Base-by-base conservation (phyloP, 2,113 vertebrate genomes). In the Gymnorhina tibicen region DNA sequence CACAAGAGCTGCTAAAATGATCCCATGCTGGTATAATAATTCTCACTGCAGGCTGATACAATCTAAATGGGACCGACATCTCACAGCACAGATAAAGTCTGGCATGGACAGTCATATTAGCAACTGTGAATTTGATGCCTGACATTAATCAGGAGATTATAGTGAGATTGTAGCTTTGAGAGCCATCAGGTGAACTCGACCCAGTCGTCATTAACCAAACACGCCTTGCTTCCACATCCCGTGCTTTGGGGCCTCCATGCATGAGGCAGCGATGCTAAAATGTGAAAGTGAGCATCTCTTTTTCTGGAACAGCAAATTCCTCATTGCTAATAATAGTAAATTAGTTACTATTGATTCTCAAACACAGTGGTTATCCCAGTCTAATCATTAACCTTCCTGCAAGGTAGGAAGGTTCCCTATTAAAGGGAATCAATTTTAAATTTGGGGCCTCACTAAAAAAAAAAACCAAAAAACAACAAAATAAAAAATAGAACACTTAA, bases 81-180 rank as follows among this genome's bases (percentile, higher is more conserved):
- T 94, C 59, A 11, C 9, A 56, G 74, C 16, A 53, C 23, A 64
- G 77, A 80, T 52, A 42, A 85, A 85, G 68, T 3, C 52, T 91
- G 37, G 58, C 75, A 49, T 10, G 66, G 60, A 21, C 32, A 3
- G 23, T 39, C 30, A n/a, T 7, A 74, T 62, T 42, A 69, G 53
- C 30, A 69, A 33, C 35, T 88, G 27, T 44, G 85, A 77, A 67
- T 94, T 70, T 83, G 70, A 95, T 85, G 55, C 63, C 46, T 73
- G 90, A 47, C 81, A 69, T 92, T 82, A 91, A 87, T 95, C 70
- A 86, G 68, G 30, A 74, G 50, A 44, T 88, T 90, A 90, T 55
- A 75, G 91, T 47, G 72, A 66, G 63, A 77, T 46, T 80, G 78
- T 14, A 74, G 74, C 55, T 94, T 72, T 1, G 7, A 94, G 93